Base-by-base conservation (phyloP, 2,888 invertebrate species). In the Embidobia sp. region DNA sequence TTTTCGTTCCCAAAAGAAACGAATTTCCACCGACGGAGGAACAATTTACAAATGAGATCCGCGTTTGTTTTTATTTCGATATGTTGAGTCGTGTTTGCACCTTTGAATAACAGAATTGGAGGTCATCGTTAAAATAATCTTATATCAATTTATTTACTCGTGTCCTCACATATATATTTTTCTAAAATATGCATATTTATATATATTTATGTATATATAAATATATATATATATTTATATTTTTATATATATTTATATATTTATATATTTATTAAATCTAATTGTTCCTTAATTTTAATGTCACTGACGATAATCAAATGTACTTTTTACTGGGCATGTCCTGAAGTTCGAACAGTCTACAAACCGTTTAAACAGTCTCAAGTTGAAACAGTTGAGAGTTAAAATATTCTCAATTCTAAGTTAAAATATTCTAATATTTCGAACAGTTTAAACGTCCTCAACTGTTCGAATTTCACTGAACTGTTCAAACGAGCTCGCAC, bases 271-370 rank as follows among this genome's bases (percentile, higher is more conserved):
- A 16, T 26, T 48, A 15, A 2, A 2, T 29, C 16, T 29, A 29
- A 31, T 48, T 31, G 46, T 57, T 11, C 11, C 1, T 57, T 57
- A 16, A 44, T 31, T 57, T 57, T 57, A 57, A 57, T 42, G 40
- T 44, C 31, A 46, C 18, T 15, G 33, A 59, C 59, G 46, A 59
- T 59, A 22, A 57, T 57, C 31, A 44, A 57, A 44, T 18, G 22
- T 6, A 22, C 6, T 22, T 4, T 22, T 22, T 22, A 22, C 6
- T 22, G 6, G n/a, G n/a, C n/a, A n/a, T n/a, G n/a, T n/a, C n/a
- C n/a, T n/a, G n/a, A n/a, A n/a, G n/a, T n/a, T n/a, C n/a, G n/a
- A n/a, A n/a, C n/a, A n/a, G n/a, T n/a, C n/a, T n/a, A n/a, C n/a
- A n/a, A n/a, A n/a, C n/a, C n/a, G n/a, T n/a, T n/a, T n/a, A n/a